Evolutionary conservation across 1,140 invertebrate genomes (phyloP).

Genomic region (Drosophila carrolli): DNA sequence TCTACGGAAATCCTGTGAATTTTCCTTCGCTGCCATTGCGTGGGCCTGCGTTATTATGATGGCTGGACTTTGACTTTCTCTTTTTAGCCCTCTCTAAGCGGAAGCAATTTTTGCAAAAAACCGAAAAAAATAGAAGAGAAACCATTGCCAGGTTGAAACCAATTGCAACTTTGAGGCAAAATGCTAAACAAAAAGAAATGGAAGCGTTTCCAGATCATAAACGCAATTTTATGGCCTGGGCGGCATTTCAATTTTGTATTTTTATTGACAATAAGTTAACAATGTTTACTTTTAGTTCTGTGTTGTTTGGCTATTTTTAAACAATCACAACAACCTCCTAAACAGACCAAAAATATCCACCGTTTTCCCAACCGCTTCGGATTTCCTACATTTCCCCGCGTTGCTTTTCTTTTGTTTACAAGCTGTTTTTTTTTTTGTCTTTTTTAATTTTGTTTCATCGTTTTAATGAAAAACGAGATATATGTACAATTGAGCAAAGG

Average conservation of each 20-base stretch:
- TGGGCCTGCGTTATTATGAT: slow-evolving; percentile 53
- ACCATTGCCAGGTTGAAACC: slow-evolving; percentile 23
- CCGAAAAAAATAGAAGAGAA: not conserved
- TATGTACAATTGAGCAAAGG: slow-evolving; percentile 40
- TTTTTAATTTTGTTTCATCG: slow-evolving; percentile 38
- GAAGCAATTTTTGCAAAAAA: slow-evolving; percentile 37
- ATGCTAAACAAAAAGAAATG: slow-evolving; percentile 36
- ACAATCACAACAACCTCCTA: slow-evolving; percentile 51
- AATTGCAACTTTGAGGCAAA: slow-evolving; percentile 43
- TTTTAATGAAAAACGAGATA: slow-evolving; percentile 54
- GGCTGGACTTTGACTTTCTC: slow-evolving; percentile 32
- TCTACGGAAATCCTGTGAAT: slow-evolving; percentile 72
- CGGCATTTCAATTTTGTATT: slow-evolving; percentile 66
- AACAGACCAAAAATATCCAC: slow-evolving; percentile 19
- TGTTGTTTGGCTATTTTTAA: slow-evolving; percentile 66
- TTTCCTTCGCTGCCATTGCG: slow-evolving; percentile 51
- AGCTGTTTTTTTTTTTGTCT: slow-evolving; percentile 42
- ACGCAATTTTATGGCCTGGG: slow-evolving; percentile 65
- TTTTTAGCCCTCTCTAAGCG: slow-evolving; percentile 31
- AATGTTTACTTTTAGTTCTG: slow-evolving; percentile 74
- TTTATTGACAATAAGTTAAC: slow-evolving; percentile 80
- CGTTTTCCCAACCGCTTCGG: slow-evolving; percentile 12
- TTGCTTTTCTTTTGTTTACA: slow-evolving; percentile 61
- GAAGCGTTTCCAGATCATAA: slow-evolving; percentile 66
- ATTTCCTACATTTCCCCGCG: slow-evolving; percentile 12